A percentile compares a stretch with the other conserved stretches of the same genome.
Evolutionary conservation across 2,113 vertebrate genomes (phyloP).

Genomic region (Gorsachius goisagi): DNA sequence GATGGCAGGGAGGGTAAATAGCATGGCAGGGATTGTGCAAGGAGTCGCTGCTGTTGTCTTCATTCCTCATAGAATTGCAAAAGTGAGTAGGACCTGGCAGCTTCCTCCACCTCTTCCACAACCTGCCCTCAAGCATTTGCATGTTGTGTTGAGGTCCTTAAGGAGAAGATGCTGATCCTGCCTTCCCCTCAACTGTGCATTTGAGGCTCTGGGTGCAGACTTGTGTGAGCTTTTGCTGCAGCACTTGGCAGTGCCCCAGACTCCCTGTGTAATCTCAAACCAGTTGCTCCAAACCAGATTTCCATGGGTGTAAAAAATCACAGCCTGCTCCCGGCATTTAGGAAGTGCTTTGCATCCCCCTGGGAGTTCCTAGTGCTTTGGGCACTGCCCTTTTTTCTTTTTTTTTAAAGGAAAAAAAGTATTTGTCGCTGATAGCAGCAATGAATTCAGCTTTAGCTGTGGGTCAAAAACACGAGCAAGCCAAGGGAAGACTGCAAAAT

Average conservation of each 20-base stretch:
- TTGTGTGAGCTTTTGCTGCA: background rate
- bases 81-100: background rate
- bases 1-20: background rate
- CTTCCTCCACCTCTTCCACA: background rate
- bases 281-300: conserved; percentile 14
- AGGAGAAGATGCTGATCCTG: background rate
- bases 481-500: background rate
- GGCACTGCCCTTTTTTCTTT: background rate
- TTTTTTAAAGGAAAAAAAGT: background rate
- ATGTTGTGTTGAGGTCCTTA: accelerated
- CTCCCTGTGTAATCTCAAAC: conserved; percentile 11
- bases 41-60: background rate
- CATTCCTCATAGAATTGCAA: background rate
- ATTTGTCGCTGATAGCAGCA: background rate
- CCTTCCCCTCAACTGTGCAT: accelerated
- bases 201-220: background rate
- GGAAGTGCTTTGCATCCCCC: conserved; percentile 39
- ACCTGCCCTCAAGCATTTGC: background rate
- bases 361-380: conserved; percentile 31
- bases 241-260: background rate
- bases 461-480: background rate
- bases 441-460: background rate
- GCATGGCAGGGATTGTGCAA: background rate
- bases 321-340: conserved; percentile 17
- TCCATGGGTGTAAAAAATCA: conserved; percentile 59